Evolutionary conservation across 2,888 invertebrate species (phyloP).

Genomic region (Odontothrips loti): DNA sequence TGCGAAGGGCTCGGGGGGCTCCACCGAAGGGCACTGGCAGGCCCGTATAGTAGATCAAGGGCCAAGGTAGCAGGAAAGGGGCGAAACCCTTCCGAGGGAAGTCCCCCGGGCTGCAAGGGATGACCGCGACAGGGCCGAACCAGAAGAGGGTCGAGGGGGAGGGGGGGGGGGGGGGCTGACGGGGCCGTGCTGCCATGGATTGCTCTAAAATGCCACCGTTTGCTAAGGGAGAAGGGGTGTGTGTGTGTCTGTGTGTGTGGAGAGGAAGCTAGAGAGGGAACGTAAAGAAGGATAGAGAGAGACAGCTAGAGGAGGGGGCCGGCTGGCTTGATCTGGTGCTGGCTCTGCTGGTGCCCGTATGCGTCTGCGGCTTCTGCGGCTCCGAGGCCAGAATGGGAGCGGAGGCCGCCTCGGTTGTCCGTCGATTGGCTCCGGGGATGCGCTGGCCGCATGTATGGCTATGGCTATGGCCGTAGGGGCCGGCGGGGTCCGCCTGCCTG

Average conservation of each 20-base stretch:
- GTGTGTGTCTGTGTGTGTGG: not conserved
- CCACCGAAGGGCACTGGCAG: not conserved
- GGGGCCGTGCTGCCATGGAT: not conserved
- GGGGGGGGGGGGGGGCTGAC: not conserved
- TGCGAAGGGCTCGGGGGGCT: not conserved
- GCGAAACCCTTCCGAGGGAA: not conserved
- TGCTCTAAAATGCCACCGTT: not conserved
- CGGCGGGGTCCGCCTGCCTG: no score
- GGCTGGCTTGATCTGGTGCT: not conserved
- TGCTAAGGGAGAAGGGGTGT: not conserved
- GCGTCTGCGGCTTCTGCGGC: not conserved
- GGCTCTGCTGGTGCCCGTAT: not conserved
- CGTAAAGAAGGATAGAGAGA: not conserved
- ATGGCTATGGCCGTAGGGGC: no score
- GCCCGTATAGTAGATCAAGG: not conserved
- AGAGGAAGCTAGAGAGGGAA: not conserved
- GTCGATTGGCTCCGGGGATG: not conserved
- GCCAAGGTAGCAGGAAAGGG: conserved; percentile 1
- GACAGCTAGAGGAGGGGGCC: not conserved
- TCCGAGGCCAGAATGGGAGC: not conserved
- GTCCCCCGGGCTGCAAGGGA: no score
- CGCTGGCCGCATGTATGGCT: not conserved
- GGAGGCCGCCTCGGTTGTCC: not conserved
- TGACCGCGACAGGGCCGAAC: not conserved
- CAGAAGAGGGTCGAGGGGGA: no score